A percentile compares a stretch with the other conserved stretches of the same genome.
phyloP scores from a whole-genome alignment of 1,140 invertebrate genomes.

The Ceratitis capitata region DNA sequence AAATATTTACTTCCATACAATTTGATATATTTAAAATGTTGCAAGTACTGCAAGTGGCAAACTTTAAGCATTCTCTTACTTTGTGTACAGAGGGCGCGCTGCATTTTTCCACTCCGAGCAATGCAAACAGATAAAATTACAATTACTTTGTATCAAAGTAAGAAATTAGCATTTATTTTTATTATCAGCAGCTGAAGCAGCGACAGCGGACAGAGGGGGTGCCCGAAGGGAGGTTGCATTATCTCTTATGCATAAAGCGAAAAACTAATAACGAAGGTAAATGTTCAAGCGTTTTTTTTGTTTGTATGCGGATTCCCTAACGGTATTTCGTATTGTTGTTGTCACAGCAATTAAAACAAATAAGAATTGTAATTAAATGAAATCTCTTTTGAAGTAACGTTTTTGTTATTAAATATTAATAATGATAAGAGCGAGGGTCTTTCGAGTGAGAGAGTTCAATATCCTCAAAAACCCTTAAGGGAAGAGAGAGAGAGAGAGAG shows the following conservation, averaged over 20 bases:
- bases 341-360: not conserved
- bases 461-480: not conserved
- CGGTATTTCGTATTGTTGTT: not conserved
- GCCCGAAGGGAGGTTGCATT: no score
- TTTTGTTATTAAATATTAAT: not conserved
- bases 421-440: no score
- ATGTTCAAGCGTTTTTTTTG: no score
- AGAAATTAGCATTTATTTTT: not conserved
- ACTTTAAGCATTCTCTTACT: not conserved
- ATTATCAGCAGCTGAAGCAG: not conserved
- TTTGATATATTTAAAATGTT: constrained; percentile 29
- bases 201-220: not conserved
- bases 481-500: no score
- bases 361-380: not conserved
- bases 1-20: constrained; percentile 10
- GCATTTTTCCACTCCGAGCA: no score
- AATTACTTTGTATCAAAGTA: not conserved
- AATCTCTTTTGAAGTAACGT: not conserved
- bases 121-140: not conserved
- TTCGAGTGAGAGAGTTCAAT: not conserved
- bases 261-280: not conserved
- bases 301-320: no score
- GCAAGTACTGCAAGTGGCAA: constrained; percentile 5
- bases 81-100: no score
- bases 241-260: not conserved